phyloP scores from a whole-genome alignment of 2,888 invertebrate species.

The Frankliniella intonsa region DNA sequence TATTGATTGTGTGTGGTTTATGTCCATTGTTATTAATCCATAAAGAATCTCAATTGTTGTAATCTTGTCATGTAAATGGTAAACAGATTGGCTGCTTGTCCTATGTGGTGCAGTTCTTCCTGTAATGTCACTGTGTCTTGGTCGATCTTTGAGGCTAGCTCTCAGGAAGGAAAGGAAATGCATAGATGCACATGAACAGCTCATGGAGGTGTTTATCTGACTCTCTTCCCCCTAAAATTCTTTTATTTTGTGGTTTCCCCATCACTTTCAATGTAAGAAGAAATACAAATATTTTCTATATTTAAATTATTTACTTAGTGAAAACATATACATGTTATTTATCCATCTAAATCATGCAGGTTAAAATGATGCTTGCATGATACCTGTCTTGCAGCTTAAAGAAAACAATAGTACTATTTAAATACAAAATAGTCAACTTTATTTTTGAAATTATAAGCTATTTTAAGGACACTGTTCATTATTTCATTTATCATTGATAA shows the following conservation, averaged over 20 bases:
- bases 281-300: too few relatives aligned
- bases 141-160: background rate
- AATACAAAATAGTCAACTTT: too few relatives aligned
- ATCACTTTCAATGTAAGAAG: background rate
- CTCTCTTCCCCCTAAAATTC: background rate
- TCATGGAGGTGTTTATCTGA: constrained; percentile 13
- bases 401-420: too few relatives aligned
- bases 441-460: too few relatives aligned
- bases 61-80: too few relatives aligned
- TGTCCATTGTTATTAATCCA: background rate
- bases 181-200: background rate
- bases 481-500: too few relatives aligned
- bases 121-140: background rate
- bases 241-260: background rate
- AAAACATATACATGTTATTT: background rate
- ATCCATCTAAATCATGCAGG: too few relatives aligned
- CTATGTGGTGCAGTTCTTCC: background rate
- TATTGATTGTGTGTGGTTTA: background rate
- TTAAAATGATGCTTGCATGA: too few relatives aligned
- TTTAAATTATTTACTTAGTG: background rate
- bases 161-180: background rate
- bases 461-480: too few relatives aligned
- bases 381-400: too few relatives aligned
- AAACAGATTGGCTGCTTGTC: background rate
- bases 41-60: too few relatives aligned